Evolutionary conservation across 2,797 vertebrate species (phyloP).

Genomic region (Monodelphis domestica): DNA sequence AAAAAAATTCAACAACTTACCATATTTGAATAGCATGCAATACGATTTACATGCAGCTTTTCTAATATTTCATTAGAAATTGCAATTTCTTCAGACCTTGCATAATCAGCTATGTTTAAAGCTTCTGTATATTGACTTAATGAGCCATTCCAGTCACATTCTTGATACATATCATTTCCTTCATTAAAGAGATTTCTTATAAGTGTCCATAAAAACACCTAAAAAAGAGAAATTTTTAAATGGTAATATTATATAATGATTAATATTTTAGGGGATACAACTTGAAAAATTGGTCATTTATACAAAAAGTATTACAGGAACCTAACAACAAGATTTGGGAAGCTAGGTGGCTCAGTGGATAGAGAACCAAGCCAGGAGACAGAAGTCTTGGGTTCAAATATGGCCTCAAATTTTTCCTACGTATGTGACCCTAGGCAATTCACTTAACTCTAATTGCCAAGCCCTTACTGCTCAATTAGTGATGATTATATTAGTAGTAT

Average conservation of each 20-base stretch:
- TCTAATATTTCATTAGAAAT: constrained; percentile 90
- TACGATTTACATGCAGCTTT: constrained; percentile 94
- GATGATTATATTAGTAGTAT: no score
- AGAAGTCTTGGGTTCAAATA: no score
- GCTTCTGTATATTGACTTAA: constrained; percentile 95
- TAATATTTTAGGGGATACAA: not conserved
- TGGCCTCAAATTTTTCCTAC: no score
- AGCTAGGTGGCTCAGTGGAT: no score
- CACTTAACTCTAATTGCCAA: no score
- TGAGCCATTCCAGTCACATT: constrained; percentile 92
- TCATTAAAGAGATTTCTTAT: constrained; percentile 96
- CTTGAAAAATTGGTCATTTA: not conserved
- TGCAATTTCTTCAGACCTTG: constrained; percentile 93
- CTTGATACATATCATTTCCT: constrained; percentile 94
- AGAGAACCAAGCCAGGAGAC: no score
- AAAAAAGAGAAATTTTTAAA: constrained; percentile 55
- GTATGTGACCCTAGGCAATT: no score
- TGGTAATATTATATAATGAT: not conserved
- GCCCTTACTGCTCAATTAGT: no score
- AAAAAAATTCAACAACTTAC: constrained; percentile 82
- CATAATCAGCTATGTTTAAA: constrained; percentile 94
- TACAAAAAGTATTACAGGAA: not conserved
- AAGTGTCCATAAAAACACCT: constrained; percentile 95
- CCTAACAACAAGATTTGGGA: no score
- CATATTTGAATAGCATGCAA: constrained; percentile 94